Conservation (phyloP, 2,888 invertebrate species). For the Amphiduros pacificus region DNA sequence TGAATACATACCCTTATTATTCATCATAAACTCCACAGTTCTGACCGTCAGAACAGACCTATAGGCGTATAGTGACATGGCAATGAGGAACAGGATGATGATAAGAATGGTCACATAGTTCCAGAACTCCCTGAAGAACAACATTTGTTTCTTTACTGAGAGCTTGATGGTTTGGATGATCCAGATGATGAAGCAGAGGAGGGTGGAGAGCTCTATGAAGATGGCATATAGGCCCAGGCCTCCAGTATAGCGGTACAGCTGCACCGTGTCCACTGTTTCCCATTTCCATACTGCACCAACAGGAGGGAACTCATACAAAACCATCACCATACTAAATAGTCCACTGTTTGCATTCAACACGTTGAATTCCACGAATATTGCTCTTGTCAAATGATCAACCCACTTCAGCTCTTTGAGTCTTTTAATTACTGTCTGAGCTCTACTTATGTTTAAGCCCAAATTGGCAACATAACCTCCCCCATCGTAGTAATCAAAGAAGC, state of each 20-base stretch:
- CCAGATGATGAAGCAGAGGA: not conserved
- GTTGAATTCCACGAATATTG: not conserved
- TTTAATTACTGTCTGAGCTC: not conserved
- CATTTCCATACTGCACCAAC: not conserved
- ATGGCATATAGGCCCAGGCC: not conserved
- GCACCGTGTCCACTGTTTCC: not conserved
- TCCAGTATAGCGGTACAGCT: not conserved
- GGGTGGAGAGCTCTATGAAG: not conserved
- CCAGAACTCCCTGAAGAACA: not conserved
- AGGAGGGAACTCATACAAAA: not conserved
- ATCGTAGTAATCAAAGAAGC: slow-evolving; percentile 21
- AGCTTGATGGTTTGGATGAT: not conserved
- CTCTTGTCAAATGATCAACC: not conserved
- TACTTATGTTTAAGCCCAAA: slow-evolving; percentile 20
- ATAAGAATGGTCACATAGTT: not conserved
- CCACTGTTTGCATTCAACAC: not conserved
- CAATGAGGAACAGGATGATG: not conserved
- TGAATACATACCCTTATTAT: not conserved
- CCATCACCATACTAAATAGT: not conserved
- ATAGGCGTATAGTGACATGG: not conserved
- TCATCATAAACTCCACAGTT: slow-evolving; percentile 1
- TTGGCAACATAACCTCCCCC: slow-evolving; percentile 33
- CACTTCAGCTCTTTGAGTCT: not conserved
- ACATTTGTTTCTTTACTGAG: not conserved
- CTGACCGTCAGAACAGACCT: not conserved